Percentiles rank a stretch among this genome's conserved stretches.
Evolutionary conservation across 2,797 vertebrate species (phyloP).

Genomic region (Myoxocephalus aenaeus): DNA sequence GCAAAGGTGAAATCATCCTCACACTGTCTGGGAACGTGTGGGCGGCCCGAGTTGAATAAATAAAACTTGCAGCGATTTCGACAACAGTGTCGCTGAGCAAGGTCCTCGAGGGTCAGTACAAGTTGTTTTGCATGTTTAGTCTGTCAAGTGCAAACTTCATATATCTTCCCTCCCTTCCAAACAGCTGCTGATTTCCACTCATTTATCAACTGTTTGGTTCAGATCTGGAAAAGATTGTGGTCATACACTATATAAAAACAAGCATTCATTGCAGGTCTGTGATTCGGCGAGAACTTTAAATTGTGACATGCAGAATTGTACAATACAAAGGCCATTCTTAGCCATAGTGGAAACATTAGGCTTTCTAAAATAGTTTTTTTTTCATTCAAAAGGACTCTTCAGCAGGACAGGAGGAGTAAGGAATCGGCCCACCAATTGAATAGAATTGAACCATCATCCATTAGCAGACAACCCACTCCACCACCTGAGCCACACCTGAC

Average conservation of each 20-base stretch:
- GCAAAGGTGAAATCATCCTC: slow-evolving; percentile 4
- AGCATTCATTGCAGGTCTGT: not conserved
- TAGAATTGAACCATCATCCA: too few relatives aligned
- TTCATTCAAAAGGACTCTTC: not conserved
- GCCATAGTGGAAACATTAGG: not conserved
- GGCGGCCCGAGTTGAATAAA: slow-evolving; percentile 11
- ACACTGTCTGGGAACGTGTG: slow-evolving; percentile 6
- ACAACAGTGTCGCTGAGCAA: not conserved
- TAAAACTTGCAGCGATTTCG: slow-evolving; percentile 21
- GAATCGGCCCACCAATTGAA: not conserved
- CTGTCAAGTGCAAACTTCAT: not conserved
- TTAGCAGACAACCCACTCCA: not conserved
- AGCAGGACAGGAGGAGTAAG: not conserved
- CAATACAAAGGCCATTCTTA: not conserved
- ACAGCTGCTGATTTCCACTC: slow-evolving; percentile 5
- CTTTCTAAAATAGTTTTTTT: not conserved
- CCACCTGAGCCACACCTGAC: not conserved
- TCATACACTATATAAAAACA: not conserved
- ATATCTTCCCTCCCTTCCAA: not conserved
- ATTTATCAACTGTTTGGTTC: not conserved
- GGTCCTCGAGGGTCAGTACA: not conserved
- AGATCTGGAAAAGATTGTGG: not conserved
- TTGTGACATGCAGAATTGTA: not conserved
- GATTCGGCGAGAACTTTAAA: not conserved
- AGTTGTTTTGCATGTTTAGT: not conserved